A percentile compares a stretch with the other conserved stretches of the same genome.
Conservation (phyloP, 2,797 vertebrate species). For the Pangasius macronema region DNA sequence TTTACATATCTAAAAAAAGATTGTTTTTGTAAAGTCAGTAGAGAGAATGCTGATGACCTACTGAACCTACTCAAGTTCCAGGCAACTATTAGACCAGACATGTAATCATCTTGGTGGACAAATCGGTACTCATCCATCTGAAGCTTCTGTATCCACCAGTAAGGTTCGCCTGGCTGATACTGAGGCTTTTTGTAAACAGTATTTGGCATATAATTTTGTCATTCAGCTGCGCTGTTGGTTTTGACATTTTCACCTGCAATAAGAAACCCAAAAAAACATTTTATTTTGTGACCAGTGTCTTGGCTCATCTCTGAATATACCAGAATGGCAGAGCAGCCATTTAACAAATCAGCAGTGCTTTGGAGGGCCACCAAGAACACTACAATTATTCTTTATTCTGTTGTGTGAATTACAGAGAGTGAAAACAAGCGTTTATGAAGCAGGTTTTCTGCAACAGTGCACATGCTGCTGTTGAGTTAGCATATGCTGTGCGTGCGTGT, state of each 20-base stretch:
- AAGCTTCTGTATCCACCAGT: neutral
- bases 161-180: neutral
- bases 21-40: neutral
- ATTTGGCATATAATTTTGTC: neutral
- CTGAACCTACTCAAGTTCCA: neutral
- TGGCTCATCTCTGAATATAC: neutral
- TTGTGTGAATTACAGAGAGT: neutral
- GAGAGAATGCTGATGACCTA: neutral
- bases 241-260: constrained; percentile 6
- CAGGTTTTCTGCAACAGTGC: neutral
- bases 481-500: neutral
- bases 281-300: neutral
- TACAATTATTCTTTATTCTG: constrained; percentile 7
- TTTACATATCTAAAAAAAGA: neutral
- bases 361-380: constrained; percentile 4
- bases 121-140: neutral
- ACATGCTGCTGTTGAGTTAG: neutral
- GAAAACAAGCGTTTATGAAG: neutral
- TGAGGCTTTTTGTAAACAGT: neutral
- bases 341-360: neutral
- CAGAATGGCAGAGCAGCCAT: neutral
- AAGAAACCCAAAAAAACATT: neutral
- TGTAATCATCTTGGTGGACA: neutral
- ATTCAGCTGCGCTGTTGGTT: neutral
- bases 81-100: neutral